Percentiles rank a stretch among this genome's conserved stretches.
These are phyloP conservation scores for Torymus texanus DNA, from an alignment of 2,888 invertebrate species.

Conservation along the genomic window DNA sequence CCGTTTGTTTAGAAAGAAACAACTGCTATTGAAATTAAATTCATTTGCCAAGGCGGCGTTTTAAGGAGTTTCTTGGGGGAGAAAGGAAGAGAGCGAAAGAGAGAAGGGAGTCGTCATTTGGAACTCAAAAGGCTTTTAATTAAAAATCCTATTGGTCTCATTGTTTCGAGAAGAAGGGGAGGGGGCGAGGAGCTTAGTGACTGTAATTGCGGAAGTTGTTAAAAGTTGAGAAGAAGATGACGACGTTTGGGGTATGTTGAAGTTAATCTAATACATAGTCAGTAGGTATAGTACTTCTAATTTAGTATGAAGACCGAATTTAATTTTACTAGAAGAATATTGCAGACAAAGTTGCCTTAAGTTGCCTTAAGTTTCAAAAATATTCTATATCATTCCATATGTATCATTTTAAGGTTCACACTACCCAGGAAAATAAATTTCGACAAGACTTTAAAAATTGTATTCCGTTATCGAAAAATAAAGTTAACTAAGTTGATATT, in stretches of 20 bases:
- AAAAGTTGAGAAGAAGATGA: neutral
- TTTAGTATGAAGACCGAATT: too few relatives aligned
- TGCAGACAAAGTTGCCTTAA: too few relatives aligned
- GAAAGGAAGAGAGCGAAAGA: neutral
- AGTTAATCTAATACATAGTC: too few relatives aligned
- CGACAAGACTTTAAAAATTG: too few relatives aligned
- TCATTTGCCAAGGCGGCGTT: neutral
- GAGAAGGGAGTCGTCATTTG: neutral
- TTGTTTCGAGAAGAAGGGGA: neutral
- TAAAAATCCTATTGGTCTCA: neutral
- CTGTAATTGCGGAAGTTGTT: neutral
- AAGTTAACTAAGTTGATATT: too few relatives aligned
- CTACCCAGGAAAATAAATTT: too few relatives aligned
- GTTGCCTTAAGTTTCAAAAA: too few relatives aligned
- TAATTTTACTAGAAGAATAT: too few relatives aligned
- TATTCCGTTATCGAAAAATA: too few relatives aligned
- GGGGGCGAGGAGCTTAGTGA: neutral
- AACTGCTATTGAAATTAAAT: conserved; percentile 47
- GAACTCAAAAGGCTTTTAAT: conserved; percentile 8
- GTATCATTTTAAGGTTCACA: too few relatives aligned
- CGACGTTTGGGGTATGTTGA: neutral
- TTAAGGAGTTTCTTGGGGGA: neutral
- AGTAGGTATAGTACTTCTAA: too few relatives aligned
- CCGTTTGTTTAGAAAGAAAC: conserved; percentile 23
- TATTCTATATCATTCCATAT: too few relatives aligned